These are phyloP conservation scores for Isaurus tuberculatus DNA, from an alignment of 92 coral and sea anemone species.

Conservation along the genomic window DNA sequence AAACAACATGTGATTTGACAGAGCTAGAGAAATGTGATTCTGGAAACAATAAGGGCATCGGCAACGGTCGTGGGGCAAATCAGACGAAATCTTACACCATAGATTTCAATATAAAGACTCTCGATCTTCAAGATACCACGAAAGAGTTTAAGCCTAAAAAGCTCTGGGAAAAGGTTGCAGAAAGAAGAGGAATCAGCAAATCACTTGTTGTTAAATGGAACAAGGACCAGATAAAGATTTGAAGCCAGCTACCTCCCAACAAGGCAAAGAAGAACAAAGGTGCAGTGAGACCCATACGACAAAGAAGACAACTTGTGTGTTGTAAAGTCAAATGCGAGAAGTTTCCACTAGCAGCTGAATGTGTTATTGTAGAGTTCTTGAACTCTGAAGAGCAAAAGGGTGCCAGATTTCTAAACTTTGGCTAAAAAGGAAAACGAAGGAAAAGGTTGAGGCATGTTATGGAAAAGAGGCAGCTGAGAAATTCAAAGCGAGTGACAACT, in stretches of 20 bases:
- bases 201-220: slow-evolving; percentile 63
- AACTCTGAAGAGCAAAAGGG: slow-evolving; percentile 51
- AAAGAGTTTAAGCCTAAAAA: slow-evolving; percentile 26
- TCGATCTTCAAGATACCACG: slow-evolving; percentile 42
- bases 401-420: slow-evolving; percentile 32
- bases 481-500: slow-evolving; percentile 28
- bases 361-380: slow-evolving; percentile 50
- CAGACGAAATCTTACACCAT: slow-evolving; percentile 50
- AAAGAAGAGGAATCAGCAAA: slow-evolving; percentile 44
- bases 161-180: slow-evolving; percentile 55
- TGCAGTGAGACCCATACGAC: slow-evolving; percentile 40
- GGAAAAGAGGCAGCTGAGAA: slow-evolving; percentile 29
- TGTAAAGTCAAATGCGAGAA: slow-evolving; percentile 42
- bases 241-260: slow-evolving; percentile 19
- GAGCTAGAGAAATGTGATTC: too few relatives aligned
- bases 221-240: slow-evolving; percentile 40
- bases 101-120: slow-evolving; percentile 46
- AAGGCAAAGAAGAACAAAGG: slow-evolving; percentile 45
- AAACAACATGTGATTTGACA: too few relatives aligned
- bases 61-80: slow-evolving; percentile 48
- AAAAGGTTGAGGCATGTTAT: slow-evolving; percentile 44
- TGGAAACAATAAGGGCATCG: background rate
- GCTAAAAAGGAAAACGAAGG: slow-evolving; percentile 3
- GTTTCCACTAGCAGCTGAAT: slow-evolving; percentile 39
- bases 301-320: slow-evolving; percentile 45